phyloP scores from a whole-genome alignment of 2,888 invertebrate species.

The Latheticus oryzae region DNA sequence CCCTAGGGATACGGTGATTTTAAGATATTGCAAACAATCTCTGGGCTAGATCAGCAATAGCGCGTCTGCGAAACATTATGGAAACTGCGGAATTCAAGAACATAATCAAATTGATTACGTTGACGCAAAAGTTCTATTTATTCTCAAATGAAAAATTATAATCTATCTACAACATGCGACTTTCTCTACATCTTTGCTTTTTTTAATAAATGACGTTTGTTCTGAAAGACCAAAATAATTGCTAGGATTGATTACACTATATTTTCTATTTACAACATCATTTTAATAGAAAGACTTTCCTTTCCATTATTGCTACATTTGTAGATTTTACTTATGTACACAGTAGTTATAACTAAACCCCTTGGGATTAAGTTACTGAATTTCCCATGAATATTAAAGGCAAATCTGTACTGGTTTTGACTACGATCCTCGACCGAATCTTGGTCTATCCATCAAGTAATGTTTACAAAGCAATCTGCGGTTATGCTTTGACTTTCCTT shows the following conservation, averaged over 20 bases:
- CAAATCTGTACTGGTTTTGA: constrained; percentile 1
- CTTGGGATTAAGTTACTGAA: constrained; percentile 4
- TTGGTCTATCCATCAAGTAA: constrained; percentile 29
- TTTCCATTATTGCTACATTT: no score
- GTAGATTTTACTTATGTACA: constrained; percentile 2
- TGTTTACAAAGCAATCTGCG: constrained; percentile 39
- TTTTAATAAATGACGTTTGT: no score
- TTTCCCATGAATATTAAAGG: constrained; percentile 23
- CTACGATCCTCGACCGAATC: neutral
- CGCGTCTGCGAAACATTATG: constrained; percentile 42
- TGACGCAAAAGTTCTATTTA: constrained; percentile 41
- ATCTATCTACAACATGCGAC: constrained; percentile 4
- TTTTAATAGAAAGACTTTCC: no score
- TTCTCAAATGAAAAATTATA: constrained; percentile 29
- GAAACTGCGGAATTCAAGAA: constrained; percentile 41
- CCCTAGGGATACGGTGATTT: constrained; percentile 45
- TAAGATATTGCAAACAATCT: constrained; percentile 48
- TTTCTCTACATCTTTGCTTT: no score
- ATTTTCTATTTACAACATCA: no score
- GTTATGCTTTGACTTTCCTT: constrained; percentile 23
- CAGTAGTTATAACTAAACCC: constrained; percentile 4
- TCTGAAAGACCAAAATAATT: constrained; percentile 1
- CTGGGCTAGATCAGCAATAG: constrained; percentile 43
- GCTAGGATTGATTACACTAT: neutral
- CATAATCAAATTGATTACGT: constrained; percentile 40